A percentile compares a stretch with the other conserved stretches of the same genome.
phyloP scores from a whole-genome alignment of 2,888 invertebrate species.

The Aphidoletes aphidimyza region DNA sequence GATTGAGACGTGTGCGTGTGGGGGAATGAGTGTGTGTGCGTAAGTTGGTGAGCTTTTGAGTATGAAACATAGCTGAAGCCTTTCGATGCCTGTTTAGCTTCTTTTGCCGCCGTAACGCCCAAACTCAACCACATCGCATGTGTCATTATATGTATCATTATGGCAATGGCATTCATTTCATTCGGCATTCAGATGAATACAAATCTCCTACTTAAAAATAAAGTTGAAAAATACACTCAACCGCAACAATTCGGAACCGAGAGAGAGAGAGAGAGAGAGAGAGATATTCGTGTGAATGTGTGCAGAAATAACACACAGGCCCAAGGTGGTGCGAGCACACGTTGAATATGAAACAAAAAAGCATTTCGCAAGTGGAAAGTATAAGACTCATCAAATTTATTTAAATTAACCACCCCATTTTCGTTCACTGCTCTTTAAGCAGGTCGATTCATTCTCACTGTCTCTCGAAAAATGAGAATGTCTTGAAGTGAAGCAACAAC shows the following conservation, averaged over 20 bases:
- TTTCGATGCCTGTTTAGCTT: not conserved
- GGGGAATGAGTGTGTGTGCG: not conserved
- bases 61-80: not conserved
- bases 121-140: conserved; percentile 19
- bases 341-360: not conserved
- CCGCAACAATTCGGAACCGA: no score
- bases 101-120: conserved; percentile 3
- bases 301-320: not conserved
- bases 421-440: not conserved
- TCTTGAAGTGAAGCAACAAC: no score
- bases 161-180: conserved; percentile 52
- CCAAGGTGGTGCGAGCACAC: not conserved
- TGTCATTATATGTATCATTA: conserved; percentile 43
- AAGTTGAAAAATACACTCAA: not conserved
- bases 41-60: not conserved
- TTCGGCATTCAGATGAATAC: conserved; percentile 43
- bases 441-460: no score
- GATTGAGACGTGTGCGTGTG: not conserved
- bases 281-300: not conserved
- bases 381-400: conserved; percentile 35
- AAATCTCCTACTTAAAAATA: conserved; percentile 24
- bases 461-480: no score
- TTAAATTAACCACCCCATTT: not conserved
- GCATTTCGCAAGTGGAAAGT: not conserved
- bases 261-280: no score